Evolutionary conservation across 2,113 vertebrate species (phyloP).

Genomic region (Apodemus sylvaticus): DNA sequence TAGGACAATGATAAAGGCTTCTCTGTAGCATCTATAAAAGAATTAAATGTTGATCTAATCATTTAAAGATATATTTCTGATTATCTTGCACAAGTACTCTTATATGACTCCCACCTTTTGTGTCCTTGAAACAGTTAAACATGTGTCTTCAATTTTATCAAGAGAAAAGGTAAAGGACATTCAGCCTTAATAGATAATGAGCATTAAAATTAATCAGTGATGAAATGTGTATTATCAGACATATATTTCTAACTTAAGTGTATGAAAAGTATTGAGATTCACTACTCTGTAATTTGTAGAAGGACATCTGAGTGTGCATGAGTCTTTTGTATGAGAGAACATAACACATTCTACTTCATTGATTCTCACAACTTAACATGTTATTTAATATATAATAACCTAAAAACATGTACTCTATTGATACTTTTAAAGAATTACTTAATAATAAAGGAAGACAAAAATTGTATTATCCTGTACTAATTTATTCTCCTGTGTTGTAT

Average conservation of each 20-base stretch:
- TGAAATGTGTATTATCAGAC: constrained; percentile 9
- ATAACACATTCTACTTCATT: neutral
- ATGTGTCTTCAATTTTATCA: neutral
- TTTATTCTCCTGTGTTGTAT: neutral
- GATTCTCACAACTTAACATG: constrained; percentile 7
- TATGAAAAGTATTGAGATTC: constrained; percentile 40
- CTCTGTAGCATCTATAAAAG: constrained; percentile 16
- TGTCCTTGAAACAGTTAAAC: constrained; percentile 21
- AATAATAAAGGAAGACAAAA: neutral
- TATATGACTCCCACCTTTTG: neutral
- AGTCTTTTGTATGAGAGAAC: neutral
- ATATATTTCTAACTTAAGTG: constrained; percentile 14
- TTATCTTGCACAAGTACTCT: neutral
- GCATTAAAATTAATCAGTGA: constrained; percentile 17
- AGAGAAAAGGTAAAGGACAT: constrained; percentile 19
- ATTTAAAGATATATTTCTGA: constrained; percentile 28
- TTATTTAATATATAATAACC: neutral
- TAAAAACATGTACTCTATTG: neutral
- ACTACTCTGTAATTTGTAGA: constrained; percentile 30
- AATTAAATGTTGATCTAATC: constrained; percentile 30
- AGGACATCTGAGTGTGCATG: neutral
- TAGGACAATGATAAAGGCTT: neutral
- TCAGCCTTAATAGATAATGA: neutral
- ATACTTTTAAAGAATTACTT: neutral
- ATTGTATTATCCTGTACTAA: neutral